phyloP scores from a whole-genome alignment of 2,888 invertebrate species.

The Chirona hameri region DNA sequence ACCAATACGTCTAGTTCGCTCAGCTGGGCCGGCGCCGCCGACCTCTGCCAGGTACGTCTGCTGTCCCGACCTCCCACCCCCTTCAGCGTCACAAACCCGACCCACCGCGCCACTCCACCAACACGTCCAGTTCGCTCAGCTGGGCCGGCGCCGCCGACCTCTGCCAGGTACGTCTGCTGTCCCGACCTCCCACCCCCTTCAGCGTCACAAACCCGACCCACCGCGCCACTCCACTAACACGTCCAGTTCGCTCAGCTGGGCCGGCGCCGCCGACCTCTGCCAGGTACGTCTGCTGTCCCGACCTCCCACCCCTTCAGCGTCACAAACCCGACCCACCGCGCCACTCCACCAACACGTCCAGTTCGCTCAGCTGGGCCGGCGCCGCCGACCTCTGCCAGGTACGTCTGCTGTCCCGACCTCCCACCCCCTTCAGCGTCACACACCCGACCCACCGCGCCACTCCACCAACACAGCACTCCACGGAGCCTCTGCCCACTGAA shows the following conservation, averaged over 20 bases:
- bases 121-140: not conserved
- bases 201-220: too few species aligned
- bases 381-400: not conserved
- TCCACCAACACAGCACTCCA: too few species aligned
- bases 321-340: too few species aligned
- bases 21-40: constrained; percentile 5
- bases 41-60: not conserved
- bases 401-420: too few species aligned
- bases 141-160: not conserved
- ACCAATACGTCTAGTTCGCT: not conserved
- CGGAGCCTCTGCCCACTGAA: too few species aligned
- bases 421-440: too few species aligned
- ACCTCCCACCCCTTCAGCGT: too few species aligned
- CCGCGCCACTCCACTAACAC: too few species aligned
- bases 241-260: not conserved
- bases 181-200: too few species aligned
- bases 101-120: not conserved
- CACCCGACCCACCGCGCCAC: too few species aligned
- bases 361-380: constrained; percentile 1
- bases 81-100: too few species aligned
- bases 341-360: not conserved
- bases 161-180: not conserved
- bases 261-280: not conserved
- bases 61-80: too few species aligned
- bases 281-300: not conserved